A percentile compares a stretch with the other conserved stretches of the same genome.
phyloP scores from a whole-genome alignment of 2,888 invertebrate species.

The Punctoribates punctum region DNA sequence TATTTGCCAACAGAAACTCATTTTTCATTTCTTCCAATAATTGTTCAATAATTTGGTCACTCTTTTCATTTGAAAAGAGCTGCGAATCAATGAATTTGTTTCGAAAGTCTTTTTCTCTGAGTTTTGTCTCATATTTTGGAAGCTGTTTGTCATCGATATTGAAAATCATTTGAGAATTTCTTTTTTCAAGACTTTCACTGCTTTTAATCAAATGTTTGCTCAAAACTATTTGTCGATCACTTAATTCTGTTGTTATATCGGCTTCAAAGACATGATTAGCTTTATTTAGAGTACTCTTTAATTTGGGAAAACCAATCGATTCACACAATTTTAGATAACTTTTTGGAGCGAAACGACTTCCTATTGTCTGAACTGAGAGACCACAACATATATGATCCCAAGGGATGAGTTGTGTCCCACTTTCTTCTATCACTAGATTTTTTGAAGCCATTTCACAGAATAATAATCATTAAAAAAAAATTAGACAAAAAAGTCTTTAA shows the following conservation, averaged over 20 bases:
- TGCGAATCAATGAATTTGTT: not conserved
- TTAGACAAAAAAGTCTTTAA: too few species aligned
- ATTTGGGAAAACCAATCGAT: not conserved
- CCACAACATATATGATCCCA: not conserved
- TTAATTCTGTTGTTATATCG: too few species aligned
- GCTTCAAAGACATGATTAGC: too few species aligned
- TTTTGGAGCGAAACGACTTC: slow-evolving; percentile 25
- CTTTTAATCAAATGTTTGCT: too few species aligned
- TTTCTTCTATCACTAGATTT: not conserved
- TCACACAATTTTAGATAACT: not conserved
- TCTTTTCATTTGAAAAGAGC: not conserved
- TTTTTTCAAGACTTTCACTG: not conserved
- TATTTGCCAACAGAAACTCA: not conserved
- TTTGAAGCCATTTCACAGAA: too few species aligned
- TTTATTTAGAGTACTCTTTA: not conserved
- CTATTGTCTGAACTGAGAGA: slow-evolving; percentile 32
- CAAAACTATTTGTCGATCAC: too few species aligned
- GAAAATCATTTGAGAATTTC: not conserved
- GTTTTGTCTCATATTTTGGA: not conserved
- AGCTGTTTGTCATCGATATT: slow-evolving; percentile 9
- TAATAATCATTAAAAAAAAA: too few species aligned
- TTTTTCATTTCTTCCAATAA: not conserved
- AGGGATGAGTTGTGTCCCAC: slow-evolving; percentile 23
- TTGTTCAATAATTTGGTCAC: not conserved
- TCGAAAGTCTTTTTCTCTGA: not conserved